Percentiles rank a stretch among this genome's conserved stretches.
These are phyloP conservation scores for Sitta europaea DNA, from an alignment of 2,113 vertebrate species.

Conservation along the genomic window DNA sequence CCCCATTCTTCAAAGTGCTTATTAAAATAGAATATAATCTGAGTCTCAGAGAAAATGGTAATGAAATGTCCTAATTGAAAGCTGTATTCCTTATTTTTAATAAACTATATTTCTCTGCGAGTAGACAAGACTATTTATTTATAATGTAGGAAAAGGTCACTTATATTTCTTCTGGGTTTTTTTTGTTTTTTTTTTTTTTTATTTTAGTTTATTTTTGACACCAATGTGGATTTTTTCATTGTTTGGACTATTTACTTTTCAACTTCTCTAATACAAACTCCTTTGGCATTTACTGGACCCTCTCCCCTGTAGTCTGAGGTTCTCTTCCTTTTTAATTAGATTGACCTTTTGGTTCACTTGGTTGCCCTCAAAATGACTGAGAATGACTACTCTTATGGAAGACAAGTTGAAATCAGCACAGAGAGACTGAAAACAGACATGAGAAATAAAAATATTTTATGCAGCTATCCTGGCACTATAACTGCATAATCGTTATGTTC, in stretches of 20 bases:
- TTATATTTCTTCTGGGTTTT: not conserved
- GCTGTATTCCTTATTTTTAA: conserved; percentile 36
- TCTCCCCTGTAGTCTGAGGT: conserved; percentile 54
- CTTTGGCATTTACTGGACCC: conserved; percentile 63
- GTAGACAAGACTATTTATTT: conserved; percentile 51
- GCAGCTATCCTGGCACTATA: conserved; percentile 27
- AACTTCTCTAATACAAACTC: conserved; percentile 59
- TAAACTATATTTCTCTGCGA: conserved; percentile 19
- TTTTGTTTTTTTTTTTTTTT: too few relatives aligned
- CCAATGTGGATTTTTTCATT: conserved; percentile 50
- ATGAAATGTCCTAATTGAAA: conserved; percentile 1
- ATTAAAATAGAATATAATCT: conserved; percentile 19
- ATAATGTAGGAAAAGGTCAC: conserved; percentile 67
- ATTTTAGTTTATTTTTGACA: conserved; percentile 61
- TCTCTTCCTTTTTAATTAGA: conserved; percentile 77
- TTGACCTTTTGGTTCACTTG: conserved; percentile 76
- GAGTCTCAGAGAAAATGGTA: not conserved
- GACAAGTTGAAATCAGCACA: conserved; percentile 52
- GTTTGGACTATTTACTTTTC: conserved; percentile 64
- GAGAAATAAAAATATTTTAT: conserved; percentile 66
- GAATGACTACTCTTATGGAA: conserved; percentile 63
- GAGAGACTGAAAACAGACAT: conserved; percentile 65
- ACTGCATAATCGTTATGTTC: conserved; percentile 59
- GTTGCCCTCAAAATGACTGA: conserved; percentile 71
- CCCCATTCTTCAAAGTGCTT: not conserved